Evolutionary conservation across 2,888 invertebrate species (phyloP), one percentile per base, ranked within the genome.

Genomic region (Chirona hameri): DNA sequence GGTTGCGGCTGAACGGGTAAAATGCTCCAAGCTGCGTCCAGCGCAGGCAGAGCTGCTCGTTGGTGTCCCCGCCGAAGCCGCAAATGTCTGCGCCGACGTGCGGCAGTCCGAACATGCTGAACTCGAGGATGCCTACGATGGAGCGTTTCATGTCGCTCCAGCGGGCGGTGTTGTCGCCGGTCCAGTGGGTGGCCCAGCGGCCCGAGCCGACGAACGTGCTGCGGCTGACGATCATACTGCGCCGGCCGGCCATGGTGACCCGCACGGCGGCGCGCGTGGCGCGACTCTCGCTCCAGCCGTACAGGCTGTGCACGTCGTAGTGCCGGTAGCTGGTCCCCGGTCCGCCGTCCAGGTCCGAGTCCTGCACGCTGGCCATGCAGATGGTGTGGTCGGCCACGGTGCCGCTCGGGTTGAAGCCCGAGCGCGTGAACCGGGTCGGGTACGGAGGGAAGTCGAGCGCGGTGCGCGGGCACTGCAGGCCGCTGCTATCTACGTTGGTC

Each of bases 101-200:
- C 2, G 95, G 94, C 46, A 95, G 90, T 27, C 95, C 95, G 88
- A 93, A 95, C 84, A 95, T 87, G 86, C 92, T 93, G 88, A 92
- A 93, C 86, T 91, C 92, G 79, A 95, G 88, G 84, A 94, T 87
- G 86, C 93, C 85, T n/a, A 83, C 81, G 55, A 84, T 81, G 55
- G 84, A 84, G n/a, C 82, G 55, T 12, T 39, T 39, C 18, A 84
- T 82, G 82, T 84, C 79, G 3, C 29, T 18, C 84, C 84, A 85
- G 7, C 82, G 82, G 7, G 84, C 83, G 0, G 83, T 60, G 84
- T 85, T 85, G 76, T 96, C 96, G 0, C 95, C 96, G 85, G 93
- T 92, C 95, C 95, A 95, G 88, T 95, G 95, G 0, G 94, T 94
- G 4, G 93, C 90, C 87, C 91, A 93, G 85, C 90, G 90, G 0